These are phyloP conservation scores for Acipenser ruthenus DNA, from an alignment of 2,797 vertebrate genomes.

Conservation along the genomic window DNA sequence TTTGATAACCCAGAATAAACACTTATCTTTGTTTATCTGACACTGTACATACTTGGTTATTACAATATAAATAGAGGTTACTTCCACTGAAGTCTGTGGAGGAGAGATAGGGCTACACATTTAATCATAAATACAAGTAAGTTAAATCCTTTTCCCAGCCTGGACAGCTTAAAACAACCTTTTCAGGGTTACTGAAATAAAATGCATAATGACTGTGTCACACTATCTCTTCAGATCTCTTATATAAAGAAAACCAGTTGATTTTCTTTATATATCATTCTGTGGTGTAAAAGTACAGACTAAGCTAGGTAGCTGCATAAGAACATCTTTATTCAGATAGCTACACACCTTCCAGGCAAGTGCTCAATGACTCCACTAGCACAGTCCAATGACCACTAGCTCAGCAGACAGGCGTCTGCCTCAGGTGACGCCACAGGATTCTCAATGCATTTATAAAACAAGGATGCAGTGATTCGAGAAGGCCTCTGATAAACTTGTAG, in stretches of 20 bases:
- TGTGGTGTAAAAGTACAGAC: neutral
- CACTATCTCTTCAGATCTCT: neutral
- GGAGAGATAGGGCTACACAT: neutral
- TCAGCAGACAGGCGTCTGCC: too few species aligned
- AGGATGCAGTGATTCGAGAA: too few species aligned
- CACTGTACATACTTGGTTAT: neutral
- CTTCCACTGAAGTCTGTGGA: slow-evolving; percentile 1
- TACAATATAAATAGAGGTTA: slow-evolving; percentile 12
- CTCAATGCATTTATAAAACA: too few species aligned
- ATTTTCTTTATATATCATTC: neutral
- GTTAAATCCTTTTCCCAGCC: slow-evolving; percentile 19
- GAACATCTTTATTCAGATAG: too few species aligned
- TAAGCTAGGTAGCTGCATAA: too few species aligned
- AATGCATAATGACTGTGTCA: slow-evolving; percentile 2
- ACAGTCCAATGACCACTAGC: too few species aligned
- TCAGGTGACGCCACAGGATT: too few species aligned
- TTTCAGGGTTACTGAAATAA: neutral
- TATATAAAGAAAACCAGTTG: neutral
- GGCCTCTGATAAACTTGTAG: too few species aligned
- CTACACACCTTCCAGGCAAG: too few species aligned
- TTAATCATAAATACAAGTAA: neutral
- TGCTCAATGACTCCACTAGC: too few species aligned
- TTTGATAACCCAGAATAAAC: neutral
- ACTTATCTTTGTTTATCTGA: neutral
- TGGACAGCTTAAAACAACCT: neutral